A percentile compares a stretch with the other conserved stretches of the same genome.
These are phyloP conservation scores for Lontra canadensis DNA, from an alignment of 2,113 vertebrate species.

Conservation along the genomic window DNA sequence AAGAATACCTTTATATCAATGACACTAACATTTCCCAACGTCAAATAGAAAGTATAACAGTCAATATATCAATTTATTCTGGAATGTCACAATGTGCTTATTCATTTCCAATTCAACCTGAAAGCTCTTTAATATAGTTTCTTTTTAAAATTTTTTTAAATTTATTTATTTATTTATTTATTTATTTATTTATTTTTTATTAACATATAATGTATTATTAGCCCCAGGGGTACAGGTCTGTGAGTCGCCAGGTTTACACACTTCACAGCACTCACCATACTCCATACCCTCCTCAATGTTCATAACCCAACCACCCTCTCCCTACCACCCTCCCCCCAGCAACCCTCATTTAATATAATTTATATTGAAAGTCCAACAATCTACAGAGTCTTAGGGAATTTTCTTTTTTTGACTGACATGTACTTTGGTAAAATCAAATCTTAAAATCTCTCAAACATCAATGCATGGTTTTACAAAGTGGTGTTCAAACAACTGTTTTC, in stretches of 20 bases:
- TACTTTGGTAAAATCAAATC: conserved; percentile 41
- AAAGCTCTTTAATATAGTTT: conserved; percentile 13
- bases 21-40: neutral
- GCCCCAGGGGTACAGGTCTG: too few relatives aligned
- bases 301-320: too few relatives aligned
- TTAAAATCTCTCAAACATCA: neutral
- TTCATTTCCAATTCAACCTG: conserved; percentile 23
- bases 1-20: neutral
- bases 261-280: too few relatives aligned
- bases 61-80: conserved; percentile 26
- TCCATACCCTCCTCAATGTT: too few relatives aligned
- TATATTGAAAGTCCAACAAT: neutral
- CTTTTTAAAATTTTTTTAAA: too few relatives aligned
- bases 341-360: neutral
- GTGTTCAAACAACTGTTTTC: neutral
- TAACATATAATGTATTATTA: too few relatives aligned
- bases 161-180: too few relatives aligned
- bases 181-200: too few relatives aligned
- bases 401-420: neutral
- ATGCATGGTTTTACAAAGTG: neutral
- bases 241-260: too few relatives aligned
- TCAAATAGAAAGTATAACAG: neutral
- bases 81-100: neutral
- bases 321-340: too few relatives aligned
- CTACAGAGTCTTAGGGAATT: neutral